These are phyloP conservation scores for Lissonota sp. DNA, from an alignment of 2,888 invertebrate genomes.

Conservation along the genomic window DNA sequence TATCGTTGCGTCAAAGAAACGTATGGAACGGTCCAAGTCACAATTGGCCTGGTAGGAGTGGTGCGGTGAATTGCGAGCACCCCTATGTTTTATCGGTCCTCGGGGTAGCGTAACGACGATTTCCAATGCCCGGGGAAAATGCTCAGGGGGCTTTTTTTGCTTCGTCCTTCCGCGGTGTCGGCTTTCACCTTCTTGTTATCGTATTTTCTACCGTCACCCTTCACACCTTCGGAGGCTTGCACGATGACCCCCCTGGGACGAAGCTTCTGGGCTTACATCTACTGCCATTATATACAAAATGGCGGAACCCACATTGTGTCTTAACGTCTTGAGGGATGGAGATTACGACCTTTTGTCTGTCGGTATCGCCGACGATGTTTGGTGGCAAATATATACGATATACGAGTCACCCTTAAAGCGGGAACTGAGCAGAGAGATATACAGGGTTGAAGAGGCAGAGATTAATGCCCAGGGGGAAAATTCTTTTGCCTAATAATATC, in stretches of 20 bases:
- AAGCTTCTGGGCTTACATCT: neutral
- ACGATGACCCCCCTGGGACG: slow-evolving; percentile 47
- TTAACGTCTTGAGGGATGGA: too few species aligned
- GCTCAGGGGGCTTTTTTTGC: slow-evolving; percentile 24
- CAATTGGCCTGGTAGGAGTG: neutral
- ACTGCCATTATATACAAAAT: too few species aligned
- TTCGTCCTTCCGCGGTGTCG: slow-evolving; percentile 5
- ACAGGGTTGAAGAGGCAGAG: too few species aligned
- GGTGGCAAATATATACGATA: too few species aligned
- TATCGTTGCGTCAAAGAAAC: too few species aligned
- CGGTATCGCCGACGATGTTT: too few species aligned
- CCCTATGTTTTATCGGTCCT: slow-evolving; percentile 72
- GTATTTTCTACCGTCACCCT: slow-evolving; percentile 8
- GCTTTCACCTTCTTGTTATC: slow-evolving; percentile 69
- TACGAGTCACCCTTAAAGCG: too few species aligned
- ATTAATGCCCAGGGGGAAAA: too few species aligned
- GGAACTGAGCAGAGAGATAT: too few species aligned
- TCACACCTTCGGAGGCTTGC: slow-evolving; percentile 54
- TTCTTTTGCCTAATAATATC: too few species aligned
- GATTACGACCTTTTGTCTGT: too few species aligned
- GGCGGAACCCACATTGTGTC: too few species aligned
- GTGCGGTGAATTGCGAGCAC: slow-evolving; percentile 8
- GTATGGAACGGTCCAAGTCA: neutral
- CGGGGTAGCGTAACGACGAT: slow-evolving; percentile 54
- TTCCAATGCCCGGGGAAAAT: slow-evolving; percentile 67